These are phyloP conservation scores for Neofelis nebulosa DNA, from an alignment of 2,113 vertebrate species.

Conservation along the genomic window DNA sequence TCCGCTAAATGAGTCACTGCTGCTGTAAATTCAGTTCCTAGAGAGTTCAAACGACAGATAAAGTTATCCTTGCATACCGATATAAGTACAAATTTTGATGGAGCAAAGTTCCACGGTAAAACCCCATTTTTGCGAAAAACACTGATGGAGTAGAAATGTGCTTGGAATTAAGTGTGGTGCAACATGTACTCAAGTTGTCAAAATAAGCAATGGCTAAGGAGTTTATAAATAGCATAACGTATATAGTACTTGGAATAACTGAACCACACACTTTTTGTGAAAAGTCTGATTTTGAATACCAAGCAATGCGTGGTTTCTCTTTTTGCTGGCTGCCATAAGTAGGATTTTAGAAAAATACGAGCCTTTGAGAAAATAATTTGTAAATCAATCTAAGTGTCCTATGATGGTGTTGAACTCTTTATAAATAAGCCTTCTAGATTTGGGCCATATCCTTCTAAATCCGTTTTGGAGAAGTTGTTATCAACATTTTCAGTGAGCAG, in stretches of 20 bases:
- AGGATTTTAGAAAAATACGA: background rate
- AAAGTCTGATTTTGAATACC: constrained; percentile 24
- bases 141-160: background rate
- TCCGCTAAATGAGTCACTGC: background rate
- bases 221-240: background rate
- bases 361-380: background rate
- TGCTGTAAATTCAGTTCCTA: background rate
- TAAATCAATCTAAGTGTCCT: background rate
- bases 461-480: background rate
- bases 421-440: background rate
- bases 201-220: background rate
- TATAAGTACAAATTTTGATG: background rate
- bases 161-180: background rate
- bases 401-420: background rate
- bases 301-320: background rate
- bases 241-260: background rate
- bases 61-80: background rate
- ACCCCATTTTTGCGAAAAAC: background rate
- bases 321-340: background rate
- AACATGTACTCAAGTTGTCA: background rate
- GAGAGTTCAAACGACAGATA: background rate
- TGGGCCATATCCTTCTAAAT: background rate
- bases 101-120: background rate
- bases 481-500: background rate
- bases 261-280: background rate